phyloP scores from a whole-genome alignment of 2,113 vertebrate species.

The Leptobrachium ailaonicum region DNA sequence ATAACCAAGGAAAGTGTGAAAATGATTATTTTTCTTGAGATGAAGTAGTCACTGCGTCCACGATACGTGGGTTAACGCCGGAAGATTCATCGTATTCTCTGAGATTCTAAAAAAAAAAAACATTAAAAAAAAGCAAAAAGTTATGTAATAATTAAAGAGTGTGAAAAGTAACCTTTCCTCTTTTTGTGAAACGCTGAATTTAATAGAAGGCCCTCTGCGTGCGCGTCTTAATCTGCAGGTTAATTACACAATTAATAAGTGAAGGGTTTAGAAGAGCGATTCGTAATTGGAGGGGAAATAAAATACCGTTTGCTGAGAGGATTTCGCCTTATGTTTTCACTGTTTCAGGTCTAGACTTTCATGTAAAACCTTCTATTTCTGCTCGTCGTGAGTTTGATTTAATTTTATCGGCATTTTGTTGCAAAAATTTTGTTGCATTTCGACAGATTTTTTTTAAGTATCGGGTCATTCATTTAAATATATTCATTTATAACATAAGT shows the following conservation, averaged over 20 bases:
- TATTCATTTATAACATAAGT: too few species aligned
- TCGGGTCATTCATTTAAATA: too few species aligned
- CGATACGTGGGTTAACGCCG: too few species aligned
- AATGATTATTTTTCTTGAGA: neutral
- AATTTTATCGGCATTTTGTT: too few species aligned
- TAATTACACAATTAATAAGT: conserved; percentile 49
- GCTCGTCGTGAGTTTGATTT: neutral
- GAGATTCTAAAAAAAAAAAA: neutral
- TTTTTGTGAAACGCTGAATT: conserved; percentile 20
- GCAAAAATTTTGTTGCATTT: too few species aligned
- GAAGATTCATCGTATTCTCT: neutral
- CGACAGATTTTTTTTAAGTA: too few species aligned
- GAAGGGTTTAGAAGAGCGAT: conserved; percentile 43
- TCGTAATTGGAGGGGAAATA: conserved; percentile 36
- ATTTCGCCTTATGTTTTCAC: neutral
- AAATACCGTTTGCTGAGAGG: conserved; percentile 20
- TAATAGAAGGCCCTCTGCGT: conserved; percentile 5
- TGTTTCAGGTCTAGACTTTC: neutral
- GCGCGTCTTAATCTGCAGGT: conserved; percentile 39
- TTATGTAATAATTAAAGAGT: neutral
- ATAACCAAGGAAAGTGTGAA: neutral
- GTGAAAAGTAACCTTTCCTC: conserved; percentile 34
- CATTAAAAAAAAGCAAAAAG: neutral
- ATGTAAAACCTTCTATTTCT: conserved; percentile 18
- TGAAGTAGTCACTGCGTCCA: neutral